Percentiles rank a stretch among this genome's conserved stretches.
These are phyloP conservation scores for Apogon hyalosoma DNA, from an alignment of 2,797 vertebrate genomes.

Conservation along the genomic window DNA sequence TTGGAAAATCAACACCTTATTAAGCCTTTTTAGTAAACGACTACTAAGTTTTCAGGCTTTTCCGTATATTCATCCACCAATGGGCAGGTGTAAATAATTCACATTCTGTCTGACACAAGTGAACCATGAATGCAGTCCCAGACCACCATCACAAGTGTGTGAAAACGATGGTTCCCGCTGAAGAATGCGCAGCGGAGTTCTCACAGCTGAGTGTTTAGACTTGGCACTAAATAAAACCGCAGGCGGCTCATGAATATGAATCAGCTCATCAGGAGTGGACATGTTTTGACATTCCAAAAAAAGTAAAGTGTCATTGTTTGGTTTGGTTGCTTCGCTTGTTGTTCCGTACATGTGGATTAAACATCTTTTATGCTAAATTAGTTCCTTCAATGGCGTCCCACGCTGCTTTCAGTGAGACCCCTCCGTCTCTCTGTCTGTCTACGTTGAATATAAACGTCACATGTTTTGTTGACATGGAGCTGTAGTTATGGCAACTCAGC, in stretches of 20 bases:
- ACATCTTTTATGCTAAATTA: constrained; percentile 62
- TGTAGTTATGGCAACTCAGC: constrained; percentile 74
- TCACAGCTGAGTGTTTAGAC: constrained; percentile 32
- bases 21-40: no score
- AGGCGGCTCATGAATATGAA: constrained; percentile 70
- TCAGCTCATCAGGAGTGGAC: constrained; percentile 47
- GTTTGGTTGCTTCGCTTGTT: constrained; percentile 16
- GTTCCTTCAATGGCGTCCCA: constrained; percentile 51
- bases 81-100: not conserved
- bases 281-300: constrained; percentile 60
- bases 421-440: constrained; percentile 36
- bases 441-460: constrained; percentile 66
- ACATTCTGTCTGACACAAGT: constrained; percentile 16
- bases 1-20: no score
- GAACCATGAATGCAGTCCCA: constrained; percentile 5
- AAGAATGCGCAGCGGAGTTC: constrained; percentile 39
- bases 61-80: not conserved
- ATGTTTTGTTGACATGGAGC: constrained; percentile 74
- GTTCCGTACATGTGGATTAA: constrained; percentile 58
- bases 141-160: constrained; percentile 19
- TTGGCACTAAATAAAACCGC: constrained; percentile 37
- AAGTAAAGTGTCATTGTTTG: constrained; percentile 46
- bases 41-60: not conserved
- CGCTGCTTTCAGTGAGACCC: constrained; percentile 49
- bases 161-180: constrained; percentile 1